Evolutionary conservation across 2,113 vertebrate species (phyloP), one percentile per base, ranked within the genome.

Genomic region (Pongo pygmaeus): DNA sequence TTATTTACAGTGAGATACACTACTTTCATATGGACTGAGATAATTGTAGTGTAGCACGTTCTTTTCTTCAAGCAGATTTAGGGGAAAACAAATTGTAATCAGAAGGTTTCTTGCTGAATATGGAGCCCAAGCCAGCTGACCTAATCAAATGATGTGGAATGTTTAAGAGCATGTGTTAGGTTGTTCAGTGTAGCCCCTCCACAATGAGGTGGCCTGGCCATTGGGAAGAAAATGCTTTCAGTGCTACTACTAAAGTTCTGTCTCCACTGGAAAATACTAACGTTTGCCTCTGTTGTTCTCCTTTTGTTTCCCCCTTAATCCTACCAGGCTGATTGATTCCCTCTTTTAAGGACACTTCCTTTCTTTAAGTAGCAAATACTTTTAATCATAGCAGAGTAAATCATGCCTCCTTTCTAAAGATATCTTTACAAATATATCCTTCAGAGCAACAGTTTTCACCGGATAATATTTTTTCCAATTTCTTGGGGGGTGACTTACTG

Each of bases 21-120:
- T 43, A 78, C 32, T 96, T 38, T 92, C 80, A 75, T 17, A 67
- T 25, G 50, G 22, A 18, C 48, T 89, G 84, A 84, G 84, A 86
- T 93, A 57, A 79, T 70, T 89, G 3, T 16, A 79, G 30, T 30
- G 32, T 12, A 93, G 64, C 5, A 84, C 40, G 43, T 57, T 87
- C 50, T 86, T 91, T 64, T 35, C 27, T 88, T 94, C 89, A 48
- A 87, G 87, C 64, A 92, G 43, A 95, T 87, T n/a, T 61, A 20
- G 80, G 70, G 67, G 32, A 75, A 86, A 74, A 84, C 20, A 57
- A 92, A 93, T 78, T 55, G 70, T 13, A 89, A 67, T 69, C 35
- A 84, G 22, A 94, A 35, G 35, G 3, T 22, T 94, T 52, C 69
- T 79, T 92, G 16, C 25, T 92, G 50, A 84, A 12, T 18, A 20